Percentiles rank a stretch among this genome's conserved stretches.
Evolutionary conservation across 2,113 vertebrate genomes (phyloP).

Genomic region (Gobiocypris rarus): DNA sequence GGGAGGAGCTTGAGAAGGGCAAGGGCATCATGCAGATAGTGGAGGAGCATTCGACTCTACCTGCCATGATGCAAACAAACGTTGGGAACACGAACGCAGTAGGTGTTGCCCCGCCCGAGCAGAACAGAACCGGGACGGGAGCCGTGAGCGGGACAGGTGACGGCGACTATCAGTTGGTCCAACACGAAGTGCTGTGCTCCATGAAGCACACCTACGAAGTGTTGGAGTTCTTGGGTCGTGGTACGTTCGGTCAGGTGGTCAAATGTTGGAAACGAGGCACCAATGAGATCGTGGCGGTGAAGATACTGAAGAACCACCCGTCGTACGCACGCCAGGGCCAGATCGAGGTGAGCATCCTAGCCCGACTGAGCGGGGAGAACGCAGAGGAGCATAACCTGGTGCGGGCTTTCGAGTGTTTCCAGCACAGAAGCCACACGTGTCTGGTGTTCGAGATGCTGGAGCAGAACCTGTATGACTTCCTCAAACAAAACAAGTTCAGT

Average conservation of each 20-base stretch:
- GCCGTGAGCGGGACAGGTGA: conserved; percentile 75
- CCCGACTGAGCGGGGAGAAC: conserved; percentile 92
- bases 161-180: conserved; percentile 95
- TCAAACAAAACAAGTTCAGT: conserved; percentile 99
- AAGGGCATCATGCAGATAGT: conserved; percentile 92
- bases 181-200: conserved; percentile 93
- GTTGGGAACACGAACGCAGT: conserved; percentile 81
- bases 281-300: conserved; percentile 92
- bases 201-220: conserved; percentile 95
- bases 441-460: conserved; percentile 98
- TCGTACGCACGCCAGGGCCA: conserved; percentile 97
- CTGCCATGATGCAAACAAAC: conserved; percentile 90
- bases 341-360: conserved; percentile 97
- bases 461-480: conserved; percentile 97
- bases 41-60: conserved; percentile 86
- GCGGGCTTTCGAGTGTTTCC: conserved; percentile 95
- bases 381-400: conserved; percentile 96
- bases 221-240: conserved; percentile 93
- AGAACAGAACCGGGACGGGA: conserved; percentile 71
- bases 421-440: conserved; percentile 94
- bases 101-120: conserved; percentile 73
- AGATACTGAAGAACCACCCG: conserved; percentile 97
- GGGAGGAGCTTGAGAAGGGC: conserved; percentile 80
- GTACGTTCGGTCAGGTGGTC: conserved; percentile 98
- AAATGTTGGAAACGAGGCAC: conserved; percentile 98